These are phyloP conservation scores for Microctonus hyperodae DNA, from an alignment of 2,888 invertebrate species.

Conservation along the genomic window DNA sequence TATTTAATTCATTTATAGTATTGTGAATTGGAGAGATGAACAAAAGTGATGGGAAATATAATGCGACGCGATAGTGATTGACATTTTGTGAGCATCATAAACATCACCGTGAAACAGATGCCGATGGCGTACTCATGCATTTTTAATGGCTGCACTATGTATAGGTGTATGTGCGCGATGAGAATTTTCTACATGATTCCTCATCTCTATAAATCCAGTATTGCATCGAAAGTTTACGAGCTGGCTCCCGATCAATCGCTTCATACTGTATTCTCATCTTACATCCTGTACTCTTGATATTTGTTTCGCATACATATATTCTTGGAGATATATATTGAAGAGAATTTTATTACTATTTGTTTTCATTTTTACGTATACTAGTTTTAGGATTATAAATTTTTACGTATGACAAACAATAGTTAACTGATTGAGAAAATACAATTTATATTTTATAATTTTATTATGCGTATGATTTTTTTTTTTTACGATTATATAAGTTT, in stretches of 20 bases:
- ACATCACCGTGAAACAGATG: not conserved
- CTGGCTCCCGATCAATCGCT: not conserved
- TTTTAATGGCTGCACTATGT: not conserved
- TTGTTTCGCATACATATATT: conserved; percentile 7
- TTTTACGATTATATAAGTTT: not conserved
- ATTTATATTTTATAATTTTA: conserved; percentile 7
- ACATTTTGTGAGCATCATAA: not conserved
- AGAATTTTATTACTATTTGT: conserved; percentile 35
- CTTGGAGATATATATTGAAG: conserved; percentile 12
- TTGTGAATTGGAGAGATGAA: not conserved
- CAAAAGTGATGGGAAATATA: too few species aligned
- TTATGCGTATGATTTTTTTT: not conserved
- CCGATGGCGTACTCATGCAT: conserved; percentile 10
- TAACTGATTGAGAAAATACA: conserved; percentile 27
- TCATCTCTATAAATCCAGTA: conserved; percentile 28
- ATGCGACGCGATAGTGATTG: not conserved
- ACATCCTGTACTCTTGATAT: not conserved
- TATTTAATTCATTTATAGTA: not conserved
- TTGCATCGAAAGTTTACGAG: conserved; percentile 26
- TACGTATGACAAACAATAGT: conserved; percentile 29
- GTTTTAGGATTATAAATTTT: conserved; percentile 41
- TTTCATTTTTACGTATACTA: conserved; percentile 34
- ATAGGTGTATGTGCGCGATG: conserved; percentile 1
- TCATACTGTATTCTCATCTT: conserved; percentile 4
- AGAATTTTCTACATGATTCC: conserved; percentile 21